A percentile compares a stretch with the other conserved stretches of the same genome.
Conservation (phyloP, 2,113 vertebrate species). For the Corythaeola cristata region DNA sequence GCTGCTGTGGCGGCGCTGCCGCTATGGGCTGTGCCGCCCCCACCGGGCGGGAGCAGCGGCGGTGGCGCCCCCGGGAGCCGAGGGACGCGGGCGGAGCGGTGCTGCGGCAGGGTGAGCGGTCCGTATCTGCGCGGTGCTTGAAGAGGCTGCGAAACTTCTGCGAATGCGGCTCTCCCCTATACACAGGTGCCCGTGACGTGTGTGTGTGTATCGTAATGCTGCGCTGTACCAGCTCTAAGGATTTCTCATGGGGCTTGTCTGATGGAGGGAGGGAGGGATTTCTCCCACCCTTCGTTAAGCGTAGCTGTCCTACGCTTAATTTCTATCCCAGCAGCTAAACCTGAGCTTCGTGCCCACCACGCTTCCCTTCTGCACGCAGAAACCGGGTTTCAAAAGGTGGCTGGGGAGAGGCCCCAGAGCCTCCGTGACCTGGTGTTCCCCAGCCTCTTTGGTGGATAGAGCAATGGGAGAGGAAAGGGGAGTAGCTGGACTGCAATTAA, state of each 20-base stretch:
- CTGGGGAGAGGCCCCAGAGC: not conserved
- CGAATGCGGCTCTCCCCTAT: not conserved
- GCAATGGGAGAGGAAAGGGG: no score
- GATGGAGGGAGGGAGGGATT: not conserved
- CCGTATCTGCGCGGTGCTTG: not conserved
- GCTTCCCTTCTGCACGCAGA: no score
- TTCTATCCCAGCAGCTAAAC: not conserved
- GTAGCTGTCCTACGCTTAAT: not conserved
- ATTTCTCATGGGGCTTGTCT: not conserved
- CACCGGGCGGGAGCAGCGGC: not conserved
- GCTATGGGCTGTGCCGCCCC: not conserved
- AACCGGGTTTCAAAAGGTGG: not conserved
- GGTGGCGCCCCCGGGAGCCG: not conserved
- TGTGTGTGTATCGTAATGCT: accelerated
- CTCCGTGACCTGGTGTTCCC: not conserved
- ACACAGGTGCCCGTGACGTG: no score
- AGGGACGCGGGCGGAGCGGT: no score
- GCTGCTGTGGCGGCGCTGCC: no score
- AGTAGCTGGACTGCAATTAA: not conserved
- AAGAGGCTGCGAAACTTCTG: no score
- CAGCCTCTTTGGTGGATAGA: not conserved
- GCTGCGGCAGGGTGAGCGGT: not conserved
- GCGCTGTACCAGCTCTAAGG: no score
- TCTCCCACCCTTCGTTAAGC: not conserved
- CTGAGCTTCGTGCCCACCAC: no score